Conservation (phyloP, 2,113 vertebrate genomes). For the Lasiurus cinereus region DNA sequence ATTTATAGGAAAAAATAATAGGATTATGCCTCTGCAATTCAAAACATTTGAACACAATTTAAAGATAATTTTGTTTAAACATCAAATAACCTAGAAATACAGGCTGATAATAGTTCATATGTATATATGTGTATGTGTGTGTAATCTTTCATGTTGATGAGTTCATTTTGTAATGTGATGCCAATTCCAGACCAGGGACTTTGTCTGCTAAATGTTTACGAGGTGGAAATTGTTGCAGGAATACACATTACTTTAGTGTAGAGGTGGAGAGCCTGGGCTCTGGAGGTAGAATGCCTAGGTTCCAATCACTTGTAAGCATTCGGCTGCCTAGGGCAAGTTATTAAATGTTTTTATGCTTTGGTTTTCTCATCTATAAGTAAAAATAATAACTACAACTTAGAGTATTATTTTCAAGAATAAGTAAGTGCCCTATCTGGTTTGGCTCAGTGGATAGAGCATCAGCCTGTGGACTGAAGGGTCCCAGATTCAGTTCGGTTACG, state of each 20-base stretch:
- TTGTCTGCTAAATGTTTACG: conserved; percentile 15
- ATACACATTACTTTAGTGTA: not conserved
- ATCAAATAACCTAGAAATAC: not conserved
- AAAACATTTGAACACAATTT: not conserved
- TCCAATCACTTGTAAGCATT: not conserved
- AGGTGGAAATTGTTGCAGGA: not conserved
- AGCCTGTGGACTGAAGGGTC: no score
- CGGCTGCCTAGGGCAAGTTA: not conserved
- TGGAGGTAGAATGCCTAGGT: not conserved
- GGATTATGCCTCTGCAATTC: conserved; percentile 2
- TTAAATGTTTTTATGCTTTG: not conserved
- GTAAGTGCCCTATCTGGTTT: not conserved
- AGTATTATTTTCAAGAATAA: conserved; percentile 38
- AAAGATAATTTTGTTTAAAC: conserved; percentile 58
- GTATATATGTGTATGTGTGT: not conserved
- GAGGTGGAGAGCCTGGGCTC: not conserved
- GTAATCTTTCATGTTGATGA: conserved; percentile 7
- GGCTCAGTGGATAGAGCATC: no score
- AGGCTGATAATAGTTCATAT: not conserved
- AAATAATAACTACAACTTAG: not conserved
- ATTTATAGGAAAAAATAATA: conserved; percentile 36
- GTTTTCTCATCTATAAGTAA: conserved; percentile 30
- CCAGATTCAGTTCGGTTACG: no score
- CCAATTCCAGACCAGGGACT: not conserved
- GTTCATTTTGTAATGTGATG: conserved; percentile 24